Conservation (phyloP, 2,888 invertebrate genomes). For the Lagria hirta region DNA sequence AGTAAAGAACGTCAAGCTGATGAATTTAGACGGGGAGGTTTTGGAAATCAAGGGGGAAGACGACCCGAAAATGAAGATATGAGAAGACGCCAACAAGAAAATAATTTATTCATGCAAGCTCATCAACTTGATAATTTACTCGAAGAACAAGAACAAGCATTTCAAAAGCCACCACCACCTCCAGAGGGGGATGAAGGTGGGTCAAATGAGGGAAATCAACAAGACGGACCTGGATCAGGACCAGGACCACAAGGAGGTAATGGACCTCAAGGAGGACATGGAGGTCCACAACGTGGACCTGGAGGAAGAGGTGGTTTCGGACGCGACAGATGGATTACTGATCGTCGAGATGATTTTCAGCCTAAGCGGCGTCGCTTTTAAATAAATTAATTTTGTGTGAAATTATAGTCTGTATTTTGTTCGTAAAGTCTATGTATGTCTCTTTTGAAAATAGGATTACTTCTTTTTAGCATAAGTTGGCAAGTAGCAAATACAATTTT, state of each 20-base stretch:
- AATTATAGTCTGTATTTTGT: neutral
- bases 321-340: conserved; percentile 17
- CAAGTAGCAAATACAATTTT: too few species aligned
- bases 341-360: conserved; percentile 19
- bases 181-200: neutral
- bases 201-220: conserved; percentile 1
- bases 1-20: conserved; percentile 71
- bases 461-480: too few species aligned
- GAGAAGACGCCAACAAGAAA: conserved; percentile 83
- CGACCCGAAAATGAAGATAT: conserved; percentile 84
- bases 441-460: neutral
- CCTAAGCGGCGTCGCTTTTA: conserved; percentile 22
- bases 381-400: neutral
- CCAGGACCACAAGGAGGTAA: conserved; percentile 2
- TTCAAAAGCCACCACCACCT: conserved; percentile 5
- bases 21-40: conserved; percentile 66
- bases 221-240: conserved; percentile 3
- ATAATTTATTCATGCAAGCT: conserved; percentile 82
- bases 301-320: conserved; percentile 8
- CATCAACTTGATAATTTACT: conserved; percentile 60
- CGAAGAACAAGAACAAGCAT: conserved; percentile 67
- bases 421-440: neutral
- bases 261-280: conserved; percentile 2
- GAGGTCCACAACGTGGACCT: too few species aligned
- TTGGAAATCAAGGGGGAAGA: conserved; percentile 64